Conservation (phyloP, 2,888 invertebrate genomes). For the Spodoptera picta region DNA sequence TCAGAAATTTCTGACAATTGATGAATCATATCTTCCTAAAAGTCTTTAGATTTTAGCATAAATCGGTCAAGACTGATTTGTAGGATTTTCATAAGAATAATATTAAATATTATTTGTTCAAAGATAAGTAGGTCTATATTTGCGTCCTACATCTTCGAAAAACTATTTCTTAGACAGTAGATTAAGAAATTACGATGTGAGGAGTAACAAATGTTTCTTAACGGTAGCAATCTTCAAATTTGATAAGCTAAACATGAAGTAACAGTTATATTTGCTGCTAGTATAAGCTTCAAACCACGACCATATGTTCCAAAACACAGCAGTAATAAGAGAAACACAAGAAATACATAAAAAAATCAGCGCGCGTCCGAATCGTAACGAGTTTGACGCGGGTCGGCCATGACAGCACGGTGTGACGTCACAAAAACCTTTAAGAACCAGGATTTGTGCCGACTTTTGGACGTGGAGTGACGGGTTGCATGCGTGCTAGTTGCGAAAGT, state of each 20-base stretch:
- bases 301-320: slow-evolving; percentile 4
- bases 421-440: slow-evolving; percentile 55
- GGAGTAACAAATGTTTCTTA: no score
- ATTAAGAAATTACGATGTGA: no score
- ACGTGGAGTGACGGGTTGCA: slow-evolving; percentile 49
- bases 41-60: slow-evolving; percentile 11
- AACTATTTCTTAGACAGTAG: no score
- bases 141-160: no score
- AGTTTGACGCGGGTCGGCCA: slow-evolving; percentile 53
- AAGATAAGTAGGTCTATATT: neutral
- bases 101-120: neutral
- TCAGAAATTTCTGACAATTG: slow-evolving; percentile 41
- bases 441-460: slow-evolving; percentile 52
- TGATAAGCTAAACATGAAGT: no score
- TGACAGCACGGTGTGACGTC: slow-evolving; percentile 53
- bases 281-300: neutral
- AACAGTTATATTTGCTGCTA: no score
- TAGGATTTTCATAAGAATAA: slow-evolving; percentile 3
- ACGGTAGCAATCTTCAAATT: no score
- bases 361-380: slow-evolving; percentile 38
- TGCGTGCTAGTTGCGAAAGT: slow-evolving; percentile 37
- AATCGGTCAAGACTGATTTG: slow-evolving; percentile 5
- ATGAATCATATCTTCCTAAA: slow-evolving; percentile 48
- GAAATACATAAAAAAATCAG: slow-evolving; percentile 56
- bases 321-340: slow-evolving; percentile 45